Evolutionary conservation across 2,113 vertebrate species (phyloP).

Genomic region (Orientallactaga bullata): DNA sequence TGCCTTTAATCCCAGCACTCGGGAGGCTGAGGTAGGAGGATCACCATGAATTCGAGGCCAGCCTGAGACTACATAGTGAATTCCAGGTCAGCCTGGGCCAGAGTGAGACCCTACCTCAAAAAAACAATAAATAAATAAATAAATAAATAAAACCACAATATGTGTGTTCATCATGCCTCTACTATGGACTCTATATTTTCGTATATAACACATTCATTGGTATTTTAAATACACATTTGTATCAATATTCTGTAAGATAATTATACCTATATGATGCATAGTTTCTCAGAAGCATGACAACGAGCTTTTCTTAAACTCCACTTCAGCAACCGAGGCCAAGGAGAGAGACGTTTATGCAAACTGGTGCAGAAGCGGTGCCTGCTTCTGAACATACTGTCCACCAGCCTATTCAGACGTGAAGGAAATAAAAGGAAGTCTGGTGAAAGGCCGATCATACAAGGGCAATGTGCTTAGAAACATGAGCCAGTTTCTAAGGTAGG

Average conservation of each 20-base stretch:
- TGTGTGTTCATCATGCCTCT: neutral
- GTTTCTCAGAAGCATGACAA: neutral
- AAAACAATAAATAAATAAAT: too few species aligned
- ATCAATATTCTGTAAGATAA: neutral
- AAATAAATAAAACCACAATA: neutral
- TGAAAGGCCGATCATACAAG: neutral
- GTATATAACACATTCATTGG: neutral
- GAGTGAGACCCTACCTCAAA: too few species aligned
- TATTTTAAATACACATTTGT: neutral
- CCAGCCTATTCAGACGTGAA: constrained; percentile 34
- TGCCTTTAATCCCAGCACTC: too few species aligned
- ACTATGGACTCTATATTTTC: neutral
- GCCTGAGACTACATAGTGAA: too few species aligned
- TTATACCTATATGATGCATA: neutral
- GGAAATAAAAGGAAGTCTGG: neutral
- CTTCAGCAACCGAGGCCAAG: neutral
- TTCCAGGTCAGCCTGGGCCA: too few species aligned
- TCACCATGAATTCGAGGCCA: too few species aligned
- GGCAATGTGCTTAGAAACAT: neutral
- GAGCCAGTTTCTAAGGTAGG: constrained; percentile 16
- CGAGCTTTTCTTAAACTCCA: constrained; percentile 10
- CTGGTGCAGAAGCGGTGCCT: neutral
- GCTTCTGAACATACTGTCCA: neutral
- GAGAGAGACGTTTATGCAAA: neutral
- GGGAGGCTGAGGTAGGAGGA: too few species aligned